Evolutionary conservation across 2,888 invertebrate genomes (phyloP).

Genomic region (Ormyrus pomaceus): DNA sequence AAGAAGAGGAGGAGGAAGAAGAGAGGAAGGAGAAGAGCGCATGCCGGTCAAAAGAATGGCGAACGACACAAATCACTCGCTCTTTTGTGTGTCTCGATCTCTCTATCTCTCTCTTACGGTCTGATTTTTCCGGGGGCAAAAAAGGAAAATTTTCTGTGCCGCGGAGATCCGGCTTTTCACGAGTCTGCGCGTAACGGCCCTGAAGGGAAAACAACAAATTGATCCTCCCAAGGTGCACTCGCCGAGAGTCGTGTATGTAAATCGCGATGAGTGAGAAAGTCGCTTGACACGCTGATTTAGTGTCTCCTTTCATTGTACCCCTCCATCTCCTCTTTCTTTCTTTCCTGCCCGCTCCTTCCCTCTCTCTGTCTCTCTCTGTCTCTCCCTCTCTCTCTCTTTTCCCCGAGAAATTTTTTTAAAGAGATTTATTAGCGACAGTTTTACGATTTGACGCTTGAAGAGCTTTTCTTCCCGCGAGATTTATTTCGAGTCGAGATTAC

Average conservation of each 20-base stretch:
- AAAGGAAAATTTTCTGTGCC: constrained; percentile 39
- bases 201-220: constrained; percentile 55
- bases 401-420: constrained; percentile 51
- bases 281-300: constrained; percentile 56
- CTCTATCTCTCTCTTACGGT: constrained; percentile 21
- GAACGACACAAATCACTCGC: constrained; percentile 73
- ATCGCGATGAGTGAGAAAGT: constrained; percentile 58
- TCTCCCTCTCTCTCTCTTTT: constrained; percentile 29
- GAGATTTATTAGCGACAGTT: constrained; percentile 58
- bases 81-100: constrained; percentile 64
- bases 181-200: constrained; percentile 16
- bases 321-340: constrained; percentile 19
- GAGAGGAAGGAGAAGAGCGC: neutral
- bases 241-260: constrained; percentile 50
- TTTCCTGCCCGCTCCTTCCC: constrained; percentile 17
- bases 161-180: constrained; percentile 36
- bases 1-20: constrained; percentile 16
- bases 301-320: constrained; percentile 54
- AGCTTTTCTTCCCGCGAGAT: constrained; percentile 56
- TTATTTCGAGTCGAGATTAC: constrained; percentile 56
- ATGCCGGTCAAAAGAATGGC: constrained; percentile 70
- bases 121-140: constrained; percentile 60
- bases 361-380: constrained; percentile 14
- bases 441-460: constrained; percentile 59
- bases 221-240: constrained; percentile 54